These are phyloP conservation scores for Corythornis madagascariensis DNA, from an alignment of 2,113 vertebrate species.

Conservation along the genomic window DNA sequence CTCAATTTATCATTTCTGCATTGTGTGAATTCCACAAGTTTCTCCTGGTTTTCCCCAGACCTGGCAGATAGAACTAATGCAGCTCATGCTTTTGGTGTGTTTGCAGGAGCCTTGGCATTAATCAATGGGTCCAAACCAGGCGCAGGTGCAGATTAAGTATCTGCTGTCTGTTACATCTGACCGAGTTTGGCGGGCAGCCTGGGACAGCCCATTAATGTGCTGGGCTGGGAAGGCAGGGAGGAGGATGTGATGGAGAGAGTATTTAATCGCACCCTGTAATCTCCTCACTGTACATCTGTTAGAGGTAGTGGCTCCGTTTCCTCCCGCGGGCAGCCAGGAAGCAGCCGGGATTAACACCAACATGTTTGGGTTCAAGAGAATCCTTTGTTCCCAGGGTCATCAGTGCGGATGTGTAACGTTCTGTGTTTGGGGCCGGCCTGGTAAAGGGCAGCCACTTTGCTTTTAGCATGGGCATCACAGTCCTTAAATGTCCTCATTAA, in stretches of 20 bases:
- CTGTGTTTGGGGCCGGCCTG: conserved; percentile 37
- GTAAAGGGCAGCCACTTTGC: neutral
- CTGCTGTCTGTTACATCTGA: conserved; percentile 52
- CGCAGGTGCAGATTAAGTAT: neutral
- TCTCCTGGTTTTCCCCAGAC: neutral
- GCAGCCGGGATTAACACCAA: conserved; percentile 54
- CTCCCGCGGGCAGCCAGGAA: conserved; percentile 47
- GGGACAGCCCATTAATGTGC: conserved; percentile 8
- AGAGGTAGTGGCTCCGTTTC: conserved; percentile 35
- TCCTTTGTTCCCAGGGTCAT: conserved; percentile 64
- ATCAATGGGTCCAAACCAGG: neutral
- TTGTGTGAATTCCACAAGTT: fast-evolving
- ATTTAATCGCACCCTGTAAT: conserved; percentile 44
- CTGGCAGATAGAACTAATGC: neutral
- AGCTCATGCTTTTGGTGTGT: fast-evolving
- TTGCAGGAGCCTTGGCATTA: neutral
- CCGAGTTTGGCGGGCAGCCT: conserved; percentile 37
- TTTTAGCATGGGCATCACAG: neutral
- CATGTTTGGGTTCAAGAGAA: conserved; percentile 59
- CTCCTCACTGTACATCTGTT: conserved; percentile 63
- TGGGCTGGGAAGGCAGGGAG: neutral
- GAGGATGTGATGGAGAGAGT: conserved; percentile 67
- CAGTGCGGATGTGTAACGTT: neutral
- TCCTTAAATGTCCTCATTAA: neutral
- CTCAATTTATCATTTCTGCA: neutral